A percentile compares a stretch with the other conserved stretches of the same genome.
Evolutionary conservation across 2,888 invertebrate genomes (phyloP).

Genomic region (Heliconius charithonia): DNA sequence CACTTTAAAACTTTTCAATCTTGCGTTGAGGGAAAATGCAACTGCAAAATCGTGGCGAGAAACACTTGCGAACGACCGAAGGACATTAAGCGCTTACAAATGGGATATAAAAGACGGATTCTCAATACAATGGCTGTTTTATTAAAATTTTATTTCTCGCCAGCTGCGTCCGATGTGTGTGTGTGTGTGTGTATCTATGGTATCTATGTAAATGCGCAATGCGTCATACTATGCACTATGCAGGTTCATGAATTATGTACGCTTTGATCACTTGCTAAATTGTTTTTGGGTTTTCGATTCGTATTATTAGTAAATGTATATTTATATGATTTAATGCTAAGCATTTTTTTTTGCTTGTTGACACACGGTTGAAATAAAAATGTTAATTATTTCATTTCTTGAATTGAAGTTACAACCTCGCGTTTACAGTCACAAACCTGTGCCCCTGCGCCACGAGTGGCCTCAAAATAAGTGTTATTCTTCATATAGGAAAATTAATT

Average conservation of each 20-base stretch:
- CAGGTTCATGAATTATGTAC: constrained; percentile 73
- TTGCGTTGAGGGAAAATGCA: constrained; percentile 21
- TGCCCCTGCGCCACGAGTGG: no score
- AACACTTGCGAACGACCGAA: constrained; percentile 17
- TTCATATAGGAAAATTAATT: no score
- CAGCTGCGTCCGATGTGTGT: constrained; percentile 67
- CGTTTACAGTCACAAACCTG: no score
- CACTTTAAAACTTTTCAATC: constrained; percentile 22
- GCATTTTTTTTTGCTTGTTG: neutral
- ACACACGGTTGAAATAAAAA: no score
- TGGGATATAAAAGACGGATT: constrained; percentile 43
- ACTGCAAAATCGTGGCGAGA: constrained; percentile 15
- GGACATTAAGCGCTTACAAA: constrained; percentile 39
- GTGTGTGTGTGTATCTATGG: constrained; percentile 57
- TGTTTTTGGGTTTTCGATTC: constrained; percentile 16
- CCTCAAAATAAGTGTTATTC: no score
- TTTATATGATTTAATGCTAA: neutral
- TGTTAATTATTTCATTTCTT: no score
- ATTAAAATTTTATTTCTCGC: constrained; percentile 69
- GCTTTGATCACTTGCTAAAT: constrained; percentile 31
- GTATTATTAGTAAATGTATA: neutral
- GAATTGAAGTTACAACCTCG: no score
- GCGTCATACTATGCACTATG: constrained; percentile 66
- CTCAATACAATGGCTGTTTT: constrained; percentile 57
- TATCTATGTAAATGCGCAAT: constrained; percentile 76